Evolutionary conservation across 2,113 vertebrate genomes (phyloP), one percentile per base, ranked within the genome.

Genomic region (Ceyx margarethae): DNA sequence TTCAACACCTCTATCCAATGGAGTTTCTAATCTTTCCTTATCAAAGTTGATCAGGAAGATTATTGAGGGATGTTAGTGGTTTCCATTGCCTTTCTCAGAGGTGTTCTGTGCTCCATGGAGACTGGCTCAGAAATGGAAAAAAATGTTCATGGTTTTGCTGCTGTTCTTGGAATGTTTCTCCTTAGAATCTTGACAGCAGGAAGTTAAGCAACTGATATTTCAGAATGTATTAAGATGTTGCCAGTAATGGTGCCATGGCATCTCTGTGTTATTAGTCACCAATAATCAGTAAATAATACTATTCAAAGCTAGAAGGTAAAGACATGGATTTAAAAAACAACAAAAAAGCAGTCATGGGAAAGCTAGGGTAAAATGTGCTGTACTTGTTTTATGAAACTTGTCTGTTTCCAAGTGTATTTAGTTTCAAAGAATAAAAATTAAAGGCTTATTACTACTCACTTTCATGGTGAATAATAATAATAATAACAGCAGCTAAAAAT

Each of bases 1-100:
- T 74, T 43, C 0, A 0, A 45, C 21, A 50, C 11, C 10, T 76
- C 33, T 35, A 6, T 46, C 22, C 15, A 2, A 2, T 9, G 9
- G 40, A 37, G 4, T 14, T 29, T 54, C 37, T 85, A 6, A 8
- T 58, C 37, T 75, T 69, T 28, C 50, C 61, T 57, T 56, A 56
- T 56, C 54, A 56, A 56, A 56, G 7, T 19, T 72, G 73, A 33
- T 67, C 17, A 79, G 37, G 20, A 58, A 88, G 79, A 28, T 58
- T 42, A 5, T 64, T 40, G 58, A 68, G 33, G 42, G 64, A 54
- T 37, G 4, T 7, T 56, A 35, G 42, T 50, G 21, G 11, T 46
- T 88, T 33, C 68, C 31, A 25, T 9, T 40, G 6, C 5, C 12
- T 85, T 7, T 48, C 71, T 62, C 28, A 64, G 20, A 46, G 18